phyloP scores from a whole-genome alignment of 2,113 vertebrate species.

The Gymnarchus niloticus region DNA sequence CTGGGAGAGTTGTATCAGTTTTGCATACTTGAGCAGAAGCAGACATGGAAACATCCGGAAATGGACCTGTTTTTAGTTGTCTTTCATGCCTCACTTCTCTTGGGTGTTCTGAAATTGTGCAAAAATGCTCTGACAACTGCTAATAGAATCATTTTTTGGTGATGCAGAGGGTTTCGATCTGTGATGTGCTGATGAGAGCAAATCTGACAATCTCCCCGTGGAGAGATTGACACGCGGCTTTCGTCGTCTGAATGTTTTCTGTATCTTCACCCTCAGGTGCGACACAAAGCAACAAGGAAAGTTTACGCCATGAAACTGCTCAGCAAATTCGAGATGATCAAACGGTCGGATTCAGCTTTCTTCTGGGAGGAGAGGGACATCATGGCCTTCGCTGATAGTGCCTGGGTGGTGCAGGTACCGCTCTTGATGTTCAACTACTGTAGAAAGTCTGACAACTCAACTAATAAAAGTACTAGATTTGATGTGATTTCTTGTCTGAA shows the following conservation, averaged over 20 bases:
- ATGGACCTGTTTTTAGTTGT: too few relatives aligned
- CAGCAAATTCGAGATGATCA: conserved; percentile 99
- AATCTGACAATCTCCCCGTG: too few relatives aligned
- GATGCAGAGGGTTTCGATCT: background rate
- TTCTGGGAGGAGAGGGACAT: conserved; percentile 99
- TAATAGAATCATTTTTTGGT: background rate
- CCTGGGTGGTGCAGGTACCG: conserved; percentile 96
- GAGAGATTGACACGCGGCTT: background rate
- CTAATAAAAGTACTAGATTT: background rate
- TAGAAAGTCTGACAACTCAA: background rate
- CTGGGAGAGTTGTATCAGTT: background rate
- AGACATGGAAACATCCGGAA: too few relatives aligned
- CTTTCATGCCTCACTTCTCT: too few relatives aligned
- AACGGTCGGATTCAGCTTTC: conserved; percentile 96
- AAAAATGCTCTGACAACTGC: background rate
- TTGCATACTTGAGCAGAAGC: background rate
- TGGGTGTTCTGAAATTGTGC: background rate
- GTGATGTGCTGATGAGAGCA: background rate
- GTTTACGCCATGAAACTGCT: conserved; percentile 98
- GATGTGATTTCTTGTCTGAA: background rate
- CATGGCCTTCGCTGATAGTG: conserved; percentile 96
- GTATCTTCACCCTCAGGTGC: conserved; percentile 66
- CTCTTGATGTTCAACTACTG: background rate
- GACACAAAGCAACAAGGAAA: conserved; percentile 88
- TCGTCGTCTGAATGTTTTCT: background rate